Evolutionary conservation across 2,888 invertebrate species (phyloP), one percentile per base, ranked within the genome.

Genomic region (Drosophila austrosaltans): DNA sequence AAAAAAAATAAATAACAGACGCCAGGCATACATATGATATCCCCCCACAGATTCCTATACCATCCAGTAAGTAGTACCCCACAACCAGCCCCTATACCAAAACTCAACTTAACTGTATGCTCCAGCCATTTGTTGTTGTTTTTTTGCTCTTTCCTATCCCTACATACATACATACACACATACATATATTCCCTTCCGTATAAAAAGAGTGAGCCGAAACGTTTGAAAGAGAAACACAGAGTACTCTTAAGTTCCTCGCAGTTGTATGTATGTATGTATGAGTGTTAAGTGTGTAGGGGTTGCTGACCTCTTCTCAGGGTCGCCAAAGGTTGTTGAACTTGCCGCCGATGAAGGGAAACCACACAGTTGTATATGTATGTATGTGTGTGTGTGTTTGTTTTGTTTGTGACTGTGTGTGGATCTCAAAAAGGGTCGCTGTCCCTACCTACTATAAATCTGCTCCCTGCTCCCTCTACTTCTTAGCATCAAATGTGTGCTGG

Each of bases 291-390:
- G 83, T 90, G 83, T 90, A 89, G 91, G 91, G 92, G 92, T 92
- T 92, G 92, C 91, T 91, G 92, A 92, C 92, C 92, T 92, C 91
- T 90, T 92, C 91, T 92, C 92, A 92, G 92, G 92, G 92, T 92
- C 92, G 92, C 90, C 89, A 85, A 85, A 90, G 92, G 91, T 91
- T 91, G 82, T 92, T 92, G 91, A 92, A 91, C 92, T 82, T 75
- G 69, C 36, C 61, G 60, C 66, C 48, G 44, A 22, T 48, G 48
- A 48, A 25, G 48, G 48, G 48, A 48, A 48, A 25, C 48, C 48
- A 48, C 30, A 25, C 44, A 12, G 32, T 25, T 8, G 2, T 12
- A 25, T n/a, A 28, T 28, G 10, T 30, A 42, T 20, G 53, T 22
- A 44, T 7, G 42, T 48, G 30, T 39, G 54, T 40, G 58, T 25